phyloP scores from a whole-genome alignment of 2,888 invertebrate genomes.

The Syrphus vitripennis region DNA sequence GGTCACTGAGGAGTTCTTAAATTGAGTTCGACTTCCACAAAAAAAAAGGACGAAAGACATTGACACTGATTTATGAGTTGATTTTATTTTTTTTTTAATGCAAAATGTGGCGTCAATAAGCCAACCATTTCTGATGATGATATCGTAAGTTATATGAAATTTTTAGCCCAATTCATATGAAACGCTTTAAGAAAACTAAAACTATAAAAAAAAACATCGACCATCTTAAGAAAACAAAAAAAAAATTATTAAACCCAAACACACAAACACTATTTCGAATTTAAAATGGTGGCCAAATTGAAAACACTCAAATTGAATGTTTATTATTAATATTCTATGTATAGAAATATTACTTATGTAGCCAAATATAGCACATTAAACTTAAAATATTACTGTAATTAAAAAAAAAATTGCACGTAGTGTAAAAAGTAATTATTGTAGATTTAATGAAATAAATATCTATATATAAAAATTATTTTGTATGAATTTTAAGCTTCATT shows the following conservation, averaged over 20 bases:
- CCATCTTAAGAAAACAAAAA: not conserved
- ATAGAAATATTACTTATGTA: not conserved
- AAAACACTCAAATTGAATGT: constrained; percentile 64
- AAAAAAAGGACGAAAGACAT: not conserved
- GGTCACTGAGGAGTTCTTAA: not conserved
- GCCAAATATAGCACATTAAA: constrained; percentile 34
- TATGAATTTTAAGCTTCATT: not conserved
- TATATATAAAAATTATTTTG: not conserved
- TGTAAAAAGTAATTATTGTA: not conserved
- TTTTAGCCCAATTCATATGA: not conserved
- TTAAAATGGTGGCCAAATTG: constrained; percentile 53
- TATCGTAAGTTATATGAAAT: not conserved
- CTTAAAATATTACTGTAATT: constrained; percentile 15
- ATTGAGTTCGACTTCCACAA: not conserved
- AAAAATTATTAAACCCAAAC: not conserved
- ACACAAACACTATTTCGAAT: constrained; percentile 49
- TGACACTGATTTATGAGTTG: constrained; percentile 24
- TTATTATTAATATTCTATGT: not conserved
- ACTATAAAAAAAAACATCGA: not conserved
- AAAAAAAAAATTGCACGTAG: constrained; percentile 12
- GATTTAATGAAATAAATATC: not conserved
- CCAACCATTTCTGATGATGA: not conserved
- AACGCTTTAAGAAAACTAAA: not conserved
- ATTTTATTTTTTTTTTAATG: not conserved
- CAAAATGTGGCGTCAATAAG: not conserved